Percentiles rank a stretch among this genome's conserved stretches.
phyloP scores from a whole-genome alignment of 2,113 vertebrate genomes.

The Sialia sialis region DNA sequence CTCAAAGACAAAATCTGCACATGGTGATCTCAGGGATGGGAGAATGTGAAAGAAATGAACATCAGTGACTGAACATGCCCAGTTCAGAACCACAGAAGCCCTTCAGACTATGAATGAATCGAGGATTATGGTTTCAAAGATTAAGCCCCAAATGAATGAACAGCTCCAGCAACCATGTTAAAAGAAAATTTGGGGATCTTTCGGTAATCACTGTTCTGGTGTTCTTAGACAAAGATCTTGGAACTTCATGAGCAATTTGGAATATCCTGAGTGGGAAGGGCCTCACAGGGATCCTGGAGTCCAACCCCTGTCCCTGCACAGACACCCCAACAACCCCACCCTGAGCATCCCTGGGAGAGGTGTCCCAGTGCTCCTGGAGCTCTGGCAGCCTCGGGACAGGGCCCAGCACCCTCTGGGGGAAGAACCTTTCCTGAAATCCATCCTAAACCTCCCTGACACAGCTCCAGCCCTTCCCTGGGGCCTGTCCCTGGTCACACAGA shows the following conservation, averaged over 20 bases:
- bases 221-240: neutral
- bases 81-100: neutral
- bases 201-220: neutral
- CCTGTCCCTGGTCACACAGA: neutral
- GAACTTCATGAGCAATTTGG: neutral
- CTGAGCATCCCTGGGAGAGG: rapidly evolving
- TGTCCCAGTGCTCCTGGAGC: neutral
- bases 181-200: neutral
- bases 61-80: neutral
- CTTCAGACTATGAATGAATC: neutral
- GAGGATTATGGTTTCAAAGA: neutral
- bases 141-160: neutral
- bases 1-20: neutral
- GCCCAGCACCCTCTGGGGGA: neutral
- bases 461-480: neutral
- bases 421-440: neutral
- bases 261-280: neutral
- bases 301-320: neutral
- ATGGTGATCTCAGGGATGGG: neutral
- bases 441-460: neutral
- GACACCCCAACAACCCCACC: neutral
- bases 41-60: neutral
- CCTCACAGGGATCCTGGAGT: rapidly evolving
- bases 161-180: neutral
- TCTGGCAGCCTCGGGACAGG: neutral